These are phyloP conservation scores for Pedetes capensis DNA, from an alignment of 2,113 vertebrate species.

Conservation along the genomic window DNA sequence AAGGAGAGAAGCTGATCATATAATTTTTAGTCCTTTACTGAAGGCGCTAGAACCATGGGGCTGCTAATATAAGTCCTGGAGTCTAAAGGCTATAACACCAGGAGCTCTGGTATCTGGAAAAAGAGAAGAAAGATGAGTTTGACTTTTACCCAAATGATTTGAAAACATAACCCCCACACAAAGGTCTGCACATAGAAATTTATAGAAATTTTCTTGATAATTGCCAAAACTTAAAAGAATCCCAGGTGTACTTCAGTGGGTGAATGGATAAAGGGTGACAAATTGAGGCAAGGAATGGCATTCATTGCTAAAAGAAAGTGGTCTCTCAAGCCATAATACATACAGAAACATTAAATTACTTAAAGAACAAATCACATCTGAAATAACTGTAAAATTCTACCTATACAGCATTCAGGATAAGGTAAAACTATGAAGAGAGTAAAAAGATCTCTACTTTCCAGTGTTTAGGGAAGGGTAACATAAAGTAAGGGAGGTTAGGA, in stretches of 20 bases:
- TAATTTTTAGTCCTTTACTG: not conserved
- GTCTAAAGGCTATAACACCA: not conserved
- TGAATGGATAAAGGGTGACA: too few relatives aligned
- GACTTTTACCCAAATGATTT: too few relatives aligned
- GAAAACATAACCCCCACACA: not conserved
- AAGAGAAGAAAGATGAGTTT: too few relatives aligned
- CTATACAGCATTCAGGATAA: not conserved
- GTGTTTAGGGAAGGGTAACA: too few relatives aligned
- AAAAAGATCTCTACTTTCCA: not conserved
- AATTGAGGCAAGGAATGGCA: not conserved
- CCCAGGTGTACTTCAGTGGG: too few relatives aligned
- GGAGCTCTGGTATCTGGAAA: not conserved
- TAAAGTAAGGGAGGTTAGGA: too few relatives aligned
- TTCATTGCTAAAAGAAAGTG: not conserved
- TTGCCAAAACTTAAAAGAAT: not conserved
- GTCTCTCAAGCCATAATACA: not conserved
- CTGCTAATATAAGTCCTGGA: not conserved
- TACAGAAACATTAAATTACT: not conserved
- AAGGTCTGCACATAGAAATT: not conserved
- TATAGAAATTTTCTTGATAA: not conserved
- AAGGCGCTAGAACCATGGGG: not conserved
- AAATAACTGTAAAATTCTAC: not conserved
- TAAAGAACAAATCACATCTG: not conserved
- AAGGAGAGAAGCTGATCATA: too few relatives aligned
- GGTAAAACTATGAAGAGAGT: not conserved